Base-by-base conservation (phyloP, 2,113 vertebrate genomes). In the Malurus cyaneus region DNA sequence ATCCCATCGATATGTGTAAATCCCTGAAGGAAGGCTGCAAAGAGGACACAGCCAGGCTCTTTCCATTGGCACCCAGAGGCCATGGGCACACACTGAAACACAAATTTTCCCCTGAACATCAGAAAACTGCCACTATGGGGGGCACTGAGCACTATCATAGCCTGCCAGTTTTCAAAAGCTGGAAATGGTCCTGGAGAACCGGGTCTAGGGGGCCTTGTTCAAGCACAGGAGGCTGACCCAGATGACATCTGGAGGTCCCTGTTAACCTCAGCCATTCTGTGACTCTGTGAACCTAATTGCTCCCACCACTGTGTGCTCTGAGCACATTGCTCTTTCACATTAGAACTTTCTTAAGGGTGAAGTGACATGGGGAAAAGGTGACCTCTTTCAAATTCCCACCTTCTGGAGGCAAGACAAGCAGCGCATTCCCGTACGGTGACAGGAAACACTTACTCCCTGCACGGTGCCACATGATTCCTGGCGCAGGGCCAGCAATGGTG, bases 401-500 rank as follows among this genome's bases (percentile, higher is more conserved):
- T 84, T 81, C 61, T 36, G 25, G 60, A 74, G 31, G 47, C 52
- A 64, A 32, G 26, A 29, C 39, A 78, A 86, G 52, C 50, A 80
- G 29, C 0, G 0, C 12, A 8, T 85, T 85, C 50, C 21, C 0
- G 0, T 20, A 20, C 0, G 0, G 46, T 2, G 4, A 41, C 25
- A 39, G 57, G n/a, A 78, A 73, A 65, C 12, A 2, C 0, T 0
- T 14, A 21, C 42, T 81, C 41, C 57, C 53, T 41, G 14, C 31
- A 9, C 0, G 2, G n/a, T n/a, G 34, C 53, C 23, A 16, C 0
- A 0, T 26, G 41, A 56, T 72, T 49, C 44, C 82, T 2, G 2
- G 57, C 46, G 34, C 57, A 26, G 24, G 46, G 44, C 21, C n/a
- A 72, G 56, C 0, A 0, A 5, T 8, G 31, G 8, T 62, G 39